Percentiles rank a stretch among this genome's conserved stretches.
Evolutionary conservation across 2,113 vertebrate genomes (phyloP).

Genomic region (Megaceryle torquata): DNA sequence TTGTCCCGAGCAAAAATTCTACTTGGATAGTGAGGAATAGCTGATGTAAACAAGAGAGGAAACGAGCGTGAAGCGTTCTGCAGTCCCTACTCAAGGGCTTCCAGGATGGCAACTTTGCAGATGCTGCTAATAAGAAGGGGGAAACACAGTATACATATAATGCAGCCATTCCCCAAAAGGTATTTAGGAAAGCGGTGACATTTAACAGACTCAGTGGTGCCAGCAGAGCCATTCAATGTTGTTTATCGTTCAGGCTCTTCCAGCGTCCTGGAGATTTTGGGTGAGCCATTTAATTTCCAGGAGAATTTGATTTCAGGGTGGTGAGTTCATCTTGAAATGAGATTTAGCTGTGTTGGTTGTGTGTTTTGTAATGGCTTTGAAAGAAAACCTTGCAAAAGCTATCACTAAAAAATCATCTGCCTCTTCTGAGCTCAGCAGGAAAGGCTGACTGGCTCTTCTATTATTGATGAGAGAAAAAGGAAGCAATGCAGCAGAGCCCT

Average conservation of each 20-base stretch:
- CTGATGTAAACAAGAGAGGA: not conserved
- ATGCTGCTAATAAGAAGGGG: not conserved
- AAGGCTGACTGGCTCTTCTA: not conserved
- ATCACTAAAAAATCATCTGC: not conserved
- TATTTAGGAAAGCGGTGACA: not conserved
- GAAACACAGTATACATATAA: not conserved
- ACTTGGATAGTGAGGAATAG: not conserved
- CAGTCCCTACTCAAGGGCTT: not conserved
- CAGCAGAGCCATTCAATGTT: not conserved
- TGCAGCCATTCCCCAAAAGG: not conserved
- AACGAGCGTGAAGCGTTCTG: not conserved
- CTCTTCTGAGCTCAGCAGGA: not conserved
- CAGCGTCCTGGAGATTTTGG: not conserved
- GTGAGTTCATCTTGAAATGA: not conserved
- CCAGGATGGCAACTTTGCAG: not conserved
- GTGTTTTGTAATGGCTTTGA: not conserved
- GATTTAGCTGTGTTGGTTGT: not conserved
- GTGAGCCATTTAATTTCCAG: not conserved
- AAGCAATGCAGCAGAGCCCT: not conserved
- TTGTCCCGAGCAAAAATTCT: not conserved
- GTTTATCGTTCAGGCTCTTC: not conserved
- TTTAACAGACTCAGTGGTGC: not conserved
- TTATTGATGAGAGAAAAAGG: slow-evolving; percentile 9
- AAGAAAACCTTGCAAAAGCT: not conserved
- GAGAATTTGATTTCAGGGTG: not conserved